These are phyloP conservation scores for Equus przewalskii DNA, from an alignment of 2,113 vertebrate genomes.

Conservation along the genomic window DNA sequence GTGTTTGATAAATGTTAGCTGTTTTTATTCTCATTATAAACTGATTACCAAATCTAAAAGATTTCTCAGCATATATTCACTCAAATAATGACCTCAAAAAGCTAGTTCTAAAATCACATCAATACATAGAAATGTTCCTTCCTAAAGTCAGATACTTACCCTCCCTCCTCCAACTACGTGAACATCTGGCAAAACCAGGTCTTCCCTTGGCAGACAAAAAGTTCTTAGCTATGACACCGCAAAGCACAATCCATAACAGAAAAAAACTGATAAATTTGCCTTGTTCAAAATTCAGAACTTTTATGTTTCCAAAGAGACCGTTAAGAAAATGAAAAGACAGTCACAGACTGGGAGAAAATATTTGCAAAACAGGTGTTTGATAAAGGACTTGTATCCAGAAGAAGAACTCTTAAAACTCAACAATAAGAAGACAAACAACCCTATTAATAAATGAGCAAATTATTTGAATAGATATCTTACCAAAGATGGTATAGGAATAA, in stretches of 20 bases:
- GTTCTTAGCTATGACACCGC: not conserved
- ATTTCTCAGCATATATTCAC: not conserved
- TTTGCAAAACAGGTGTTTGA: not conserved
- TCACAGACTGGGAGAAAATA: not conserved
- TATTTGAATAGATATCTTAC: not conserved
- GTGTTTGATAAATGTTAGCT: not conserved
- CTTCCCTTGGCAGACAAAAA: not conserved
- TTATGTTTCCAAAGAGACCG: not conserved
- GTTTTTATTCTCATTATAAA: not conserved
- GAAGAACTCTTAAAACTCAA: not conserved
- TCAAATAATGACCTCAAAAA: not conserved
- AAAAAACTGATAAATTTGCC: not conserved
- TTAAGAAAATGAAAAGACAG: constrained; percentile 40
- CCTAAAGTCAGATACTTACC: not conserved
- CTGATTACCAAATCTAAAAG: not conserved
- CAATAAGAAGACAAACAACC: not conserved
- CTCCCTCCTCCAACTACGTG: not conserved
- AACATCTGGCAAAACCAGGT: not conserved
- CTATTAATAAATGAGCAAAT: constrained; percentile 5
- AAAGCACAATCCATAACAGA: not conserved
- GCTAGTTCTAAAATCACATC: not conserved
- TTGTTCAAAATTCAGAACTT: constrained; percentile 36
- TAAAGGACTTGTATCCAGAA: not conserved
- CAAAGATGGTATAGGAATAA: not conserved
- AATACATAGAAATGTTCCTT: not conserved